Conservation (phyloP, 2,888 invertebrate species). For the Torymus texanus region DNA sequence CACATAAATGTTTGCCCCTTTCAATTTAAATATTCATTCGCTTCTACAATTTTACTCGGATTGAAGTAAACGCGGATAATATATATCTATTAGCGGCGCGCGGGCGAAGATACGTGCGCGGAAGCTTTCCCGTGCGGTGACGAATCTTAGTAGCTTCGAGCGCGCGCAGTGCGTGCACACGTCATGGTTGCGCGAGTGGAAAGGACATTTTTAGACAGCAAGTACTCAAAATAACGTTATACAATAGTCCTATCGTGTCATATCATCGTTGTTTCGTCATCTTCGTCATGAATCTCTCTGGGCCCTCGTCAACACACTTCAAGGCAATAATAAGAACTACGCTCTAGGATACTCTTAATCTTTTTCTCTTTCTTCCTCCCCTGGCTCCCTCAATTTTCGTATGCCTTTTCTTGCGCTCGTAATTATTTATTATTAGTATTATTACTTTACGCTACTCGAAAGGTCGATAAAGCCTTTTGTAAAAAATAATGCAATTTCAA, state of each 20-base stretch:
- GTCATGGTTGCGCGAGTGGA: constrained; percentile 46
- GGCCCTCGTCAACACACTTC: constrained; percentile 55
- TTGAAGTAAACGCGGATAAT: constrained; percentile 44
- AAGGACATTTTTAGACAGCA: constrained; percentile 46
- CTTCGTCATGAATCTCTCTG: constrained; percentile 37
- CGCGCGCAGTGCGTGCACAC: constrained; percentile 17
- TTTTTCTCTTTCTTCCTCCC: constrained; percentile 13
- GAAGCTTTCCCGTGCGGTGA: not conserved
- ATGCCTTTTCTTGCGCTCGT: too few species aligned
- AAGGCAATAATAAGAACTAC: constrained; percentile 59
- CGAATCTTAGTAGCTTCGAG: constrained; percentile 7
- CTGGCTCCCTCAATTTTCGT: constrained; percentile 3
- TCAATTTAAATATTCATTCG: constrained; percentile 8
- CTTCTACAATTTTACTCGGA: constrained; percentile 51
- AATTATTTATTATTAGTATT: not conserved
- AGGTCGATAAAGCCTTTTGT: constrained; percentile 53
- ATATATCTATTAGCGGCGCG: not conserved
- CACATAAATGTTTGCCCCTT: too few species aligned
- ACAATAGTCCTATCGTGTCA: constrained; percentile 41
- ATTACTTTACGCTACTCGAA: constrained; percentile 35
- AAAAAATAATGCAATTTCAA: constrained; percentile 58
- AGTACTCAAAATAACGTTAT: constrained; percentile 54
- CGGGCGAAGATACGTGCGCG: not conserved
- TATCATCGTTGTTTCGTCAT: constrained; percentile 53
- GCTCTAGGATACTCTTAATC: constrained; percentile 47